Evolutionary conservation across 1,140 invertebrate genomes (phyloP).

Genomic region (Diabrotica undecimpunctata): DNA sequence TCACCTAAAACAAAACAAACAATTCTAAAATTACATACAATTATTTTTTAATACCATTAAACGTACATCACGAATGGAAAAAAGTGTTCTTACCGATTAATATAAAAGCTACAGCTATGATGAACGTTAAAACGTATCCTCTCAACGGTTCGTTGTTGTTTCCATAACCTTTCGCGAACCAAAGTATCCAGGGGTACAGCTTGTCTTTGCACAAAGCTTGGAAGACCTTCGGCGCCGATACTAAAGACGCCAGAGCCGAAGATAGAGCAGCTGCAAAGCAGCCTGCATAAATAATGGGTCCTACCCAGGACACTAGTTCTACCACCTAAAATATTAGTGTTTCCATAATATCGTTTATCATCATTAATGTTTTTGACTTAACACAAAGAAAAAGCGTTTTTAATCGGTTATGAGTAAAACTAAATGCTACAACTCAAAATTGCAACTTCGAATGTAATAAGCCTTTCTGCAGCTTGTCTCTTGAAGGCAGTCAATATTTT

Average conservation of each 20-base stretch:
- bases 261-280: conserved; percentile 96
- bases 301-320: conserved; percentile 83
- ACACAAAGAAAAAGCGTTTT: too few relatives aligned
- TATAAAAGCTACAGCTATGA: conserved; percentile 85
- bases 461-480: too few relatives aligned
- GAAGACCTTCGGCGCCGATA: conserved; percentile 88
- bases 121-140: conserved; percentile 87
- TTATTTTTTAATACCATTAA: too few relatives aligned
- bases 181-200: conserved; percentile 87
- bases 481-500: too few relatives aligned
- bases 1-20: conserved; percentile 63
- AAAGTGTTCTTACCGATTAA: conserved; percentile 68
- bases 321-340: conserved; percentile 66
- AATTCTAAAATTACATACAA: neutral
- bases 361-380: neutral
- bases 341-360: conserved; percentile 8
- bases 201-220: conserved; percentile 95
- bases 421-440: too few relatives aligned
- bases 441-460: too few relatives aligned
- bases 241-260: conserved; percentile 90
- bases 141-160: conserved; percentile 87
- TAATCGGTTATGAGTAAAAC: too few relatives aligned
- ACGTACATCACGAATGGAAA: too few relatives aligned
- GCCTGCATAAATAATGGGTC: conserved; percentile 91
- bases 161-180: conserved; percentile 91